Percentiles rank a stretch among this genome's conserved stretches.
These are phyloP conservation scores for Sapayoa aenigma DNA, from an alignment of 2,113 vertebrate genomes.

Conservation along the genomic window DNA sequence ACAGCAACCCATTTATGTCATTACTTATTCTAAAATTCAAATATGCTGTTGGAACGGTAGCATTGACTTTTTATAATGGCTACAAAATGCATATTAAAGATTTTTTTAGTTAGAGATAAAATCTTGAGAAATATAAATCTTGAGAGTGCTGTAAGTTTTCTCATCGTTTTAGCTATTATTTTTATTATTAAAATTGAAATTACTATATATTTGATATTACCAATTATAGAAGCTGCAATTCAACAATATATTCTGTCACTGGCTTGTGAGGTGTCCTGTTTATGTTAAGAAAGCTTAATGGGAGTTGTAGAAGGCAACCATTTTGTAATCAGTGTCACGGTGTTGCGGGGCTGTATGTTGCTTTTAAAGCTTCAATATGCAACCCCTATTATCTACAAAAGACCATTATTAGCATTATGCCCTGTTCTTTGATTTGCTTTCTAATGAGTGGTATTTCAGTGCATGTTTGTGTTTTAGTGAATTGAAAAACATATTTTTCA, in stretches of 20 bases:
- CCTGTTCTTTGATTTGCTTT: not conserved
- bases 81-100: not conserved
- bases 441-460: not conserved
- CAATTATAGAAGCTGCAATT: not conserved
- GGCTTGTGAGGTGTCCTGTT: not conserved
- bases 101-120: not conserved
- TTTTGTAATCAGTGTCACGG: not conserved
- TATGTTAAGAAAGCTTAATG: not conserved
- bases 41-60: not conserved
- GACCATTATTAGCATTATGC: not conserved
- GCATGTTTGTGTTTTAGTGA: not conserved
- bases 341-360: not conserved
- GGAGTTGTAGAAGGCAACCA: not conserved
- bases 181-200: not conserved
- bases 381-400: not conserved
- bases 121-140: not conserved
- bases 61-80: not conserved
- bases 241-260: not conserved
- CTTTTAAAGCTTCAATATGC: not conserved
- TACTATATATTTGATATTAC: not conserved
- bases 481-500: not conserved
- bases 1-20: not conserved
- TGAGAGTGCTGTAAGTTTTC: not conserved
- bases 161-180: not conserved
- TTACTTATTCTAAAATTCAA: not conserved